Conservation (phyloP, 2,797 vertebrate species). For the Sebastes elongatus region DNA sequence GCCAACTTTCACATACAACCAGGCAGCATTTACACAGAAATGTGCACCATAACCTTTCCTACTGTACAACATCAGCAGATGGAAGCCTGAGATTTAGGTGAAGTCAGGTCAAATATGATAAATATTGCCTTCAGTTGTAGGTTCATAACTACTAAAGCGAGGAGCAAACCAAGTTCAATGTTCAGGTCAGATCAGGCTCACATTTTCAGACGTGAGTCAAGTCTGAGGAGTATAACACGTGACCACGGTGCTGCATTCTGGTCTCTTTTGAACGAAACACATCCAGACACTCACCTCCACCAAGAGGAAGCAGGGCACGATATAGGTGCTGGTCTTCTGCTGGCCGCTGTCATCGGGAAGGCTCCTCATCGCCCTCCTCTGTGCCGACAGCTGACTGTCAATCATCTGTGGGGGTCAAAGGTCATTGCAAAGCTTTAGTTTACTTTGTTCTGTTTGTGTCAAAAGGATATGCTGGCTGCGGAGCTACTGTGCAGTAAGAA, state of each 20-base stretch:
- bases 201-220: neutral
- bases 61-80: neutral
- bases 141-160: neutral
- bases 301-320: constrained; percentile 92
- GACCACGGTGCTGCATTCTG: neutral
- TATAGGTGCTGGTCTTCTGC: constrained; percentile 89
- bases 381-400: constrained; percentile 53
- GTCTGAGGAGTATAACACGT: neutral
- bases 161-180: neutral
- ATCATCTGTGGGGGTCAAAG: constrained; percentile 70
- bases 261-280: neutral
- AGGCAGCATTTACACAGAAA: neutral
- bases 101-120: neutral
- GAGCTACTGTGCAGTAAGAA: neutral
- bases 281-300: constrained; percentile 87
- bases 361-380: constrained; percentile 62
- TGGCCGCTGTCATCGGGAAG: constrained; percentile 50
- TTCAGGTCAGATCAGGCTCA: constrained; percentile 1
- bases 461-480: neutral
- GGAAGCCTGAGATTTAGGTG: neutral
- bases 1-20: neutral
- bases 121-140: neutral
- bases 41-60: neutral
- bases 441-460: neutral
- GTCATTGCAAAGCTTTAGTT: constrained; percentile 14